phyloP scores from a whole-genome alignment of 2,797 vertebrate species.

The Poecilia wingei region DNA sequence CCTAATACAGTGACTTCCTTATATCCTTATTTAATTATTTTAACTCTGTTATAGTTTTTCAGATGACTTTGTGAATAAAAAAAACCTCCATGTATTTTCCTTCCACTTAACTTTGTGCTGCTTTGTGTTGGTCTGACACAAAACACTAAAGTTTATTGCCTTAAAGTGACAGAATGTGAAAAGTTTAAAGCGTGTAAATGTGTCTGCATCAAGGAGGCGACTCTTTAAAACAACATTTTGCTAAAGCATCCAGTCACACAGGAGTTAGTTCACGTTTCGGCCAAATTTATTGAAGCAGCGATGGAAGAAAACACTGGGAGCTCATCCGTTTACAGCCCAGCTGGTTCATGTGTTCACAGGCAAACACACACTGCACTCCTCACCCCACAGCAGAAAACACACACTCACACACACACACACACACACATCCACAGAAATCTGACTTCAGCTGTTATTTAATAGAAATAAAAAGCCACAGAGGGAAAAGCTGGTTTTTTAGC shows the following conservation, averaged over 20 bases:
- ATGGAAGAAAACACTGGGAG: constrained; percentile 26
- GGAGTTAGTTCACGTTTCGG: constrained; percentile 12
- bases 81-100: neutral
- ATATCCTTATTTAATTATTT: neutral
- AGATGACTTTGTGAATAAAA: neutral
- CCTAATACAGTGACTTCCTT: too few relatives aligned
- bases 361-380: constrained; percentile 1
- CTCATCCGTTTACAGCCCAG: constrained; percentile 15
- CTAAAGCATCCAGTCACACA: neutral
- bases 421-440: constrained; percentile 10
- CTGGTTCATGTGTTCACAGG: neutral
- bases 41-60: neutral
- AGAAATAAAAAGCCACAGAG: neutral
- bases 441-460: neutral
- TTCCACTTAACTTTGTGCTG: neutral
- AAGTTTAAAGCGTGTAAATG: neutral
- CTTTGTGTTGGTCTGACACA: neutral
- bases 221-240: neutral
- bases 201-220: neutral
- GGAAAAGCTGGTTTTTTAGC: constrained; percentile 21
- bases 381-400: neutral
- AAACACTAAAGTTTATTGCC: neutral
- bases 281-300: constrained; percentile 56
- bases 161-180: neutral
- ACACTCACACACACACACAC: neutral